phyloP scores from a whole-genome alignment of 2,888 invertebrate species.

The Lasioglossum lativentre region DNA sequence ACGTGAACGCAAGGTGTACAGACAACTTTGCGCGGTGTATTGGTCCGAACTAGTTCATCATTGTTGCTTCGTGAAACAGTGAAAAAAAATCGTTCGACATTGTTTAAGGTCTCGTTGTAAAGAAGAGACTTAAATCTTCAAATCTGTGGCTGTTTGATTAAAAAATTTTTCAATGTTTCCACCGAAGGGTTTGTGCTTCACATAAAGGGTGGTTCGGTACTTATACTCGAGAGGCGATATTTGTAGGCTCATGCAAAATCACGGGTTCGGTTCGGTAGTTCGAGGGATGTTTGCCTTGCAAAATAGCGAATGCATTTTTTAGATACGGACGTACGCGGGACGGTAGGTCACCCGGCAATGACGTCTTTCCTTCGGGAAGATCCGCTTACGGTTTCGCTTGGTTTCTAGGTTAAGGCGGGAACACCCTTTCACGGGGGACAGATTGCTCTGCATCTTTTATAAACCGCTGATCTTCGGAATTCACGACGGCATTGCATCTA shows the following conservation, averaged over 20 bases:
- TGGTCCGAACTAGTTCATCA: no score
- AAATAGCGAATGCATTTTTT: conserved; percentile 78
- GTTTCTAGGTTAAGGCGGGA: conserved; percentile 74
- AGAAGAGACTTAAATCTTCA: no score
- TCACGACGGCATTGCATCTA: conserved; percentile 24
- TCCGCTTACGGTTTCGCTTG: conserved; percentile 58
- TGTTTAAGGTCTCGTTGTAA: no score
- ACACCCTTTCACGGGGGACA: conserved; percentile 68
- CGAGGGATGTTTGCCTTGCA: conserved; percentile 75
- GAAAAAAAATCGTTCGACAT: no score
- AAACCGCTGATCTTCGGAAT: conserved; percentile 67
- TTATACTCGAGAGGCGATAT: not conserved
- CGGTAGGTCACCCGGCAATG: conserved; percentile 36
- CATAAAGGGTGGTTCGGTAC: not conserved
- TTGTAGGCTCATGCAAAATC: conserved; percentile 21
- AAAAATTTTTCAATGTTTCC: no score
- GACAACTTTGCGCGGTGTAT: no score
- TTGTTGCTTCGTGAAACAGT: no score
- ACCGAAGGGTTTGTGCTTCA: not conserved
- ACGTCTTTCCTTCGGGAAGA: conserved; percentile 60
- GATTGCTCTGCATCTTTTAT: conserved; percentile 80
- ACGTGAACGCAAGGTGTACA: no score
- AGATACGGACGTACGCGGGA: conserved; percentile 44
- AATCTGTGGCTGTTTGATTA: no score
- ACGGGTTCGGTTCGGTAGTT: conserved; percentile 22